Evolutionary conservation across 2,888 invertebrate genomes (phyloP).

Genomic region (Callimorpha dominula): DNA sequence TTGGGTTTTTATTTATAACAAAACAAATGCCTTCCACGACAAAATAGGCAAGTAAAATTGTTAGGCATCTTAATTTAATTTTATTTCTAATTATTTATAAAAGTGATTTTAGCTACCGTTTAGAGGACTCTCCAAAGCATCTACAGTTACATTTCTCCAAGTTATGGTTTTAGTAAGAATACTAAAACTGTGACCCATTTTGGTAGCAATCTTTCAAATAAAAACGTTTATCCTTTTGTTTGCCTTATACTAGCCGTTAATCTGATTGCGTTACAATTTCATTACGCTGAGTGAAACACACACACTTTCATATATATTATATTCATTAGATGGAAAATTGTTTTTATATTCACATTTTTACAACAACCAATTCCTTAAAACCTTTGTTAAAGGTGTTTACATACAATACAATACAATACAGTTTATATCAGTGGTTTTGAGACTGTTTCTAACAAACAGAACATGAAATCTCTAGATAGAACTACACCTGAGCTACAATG

Average conservation of each 20-base stretch:
- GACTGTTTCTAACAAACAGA: too few relatives aligned
- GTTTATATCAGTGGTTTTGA: too few relatives aligned
- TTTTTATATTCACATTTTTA: constrained; percentile 40
- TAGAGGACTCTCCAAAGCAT: too few relatives aligned
- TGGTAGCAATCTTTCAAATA: neutral
- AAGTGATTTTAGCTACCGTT: too few relatives aligned
- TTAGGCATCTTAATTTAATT: too few relatives aligned
- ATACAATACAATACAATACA: too few relatives aligned
- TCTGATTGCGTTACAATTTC: constrained; percentile 46
- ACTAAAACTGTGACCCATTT: neutral
- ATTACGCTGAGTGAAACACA: constrained; percentile 44
- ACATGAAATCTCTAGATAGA: neutral
- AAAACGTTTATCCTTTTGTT: constrained; percentile 23
- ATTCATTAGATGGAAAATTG: constrained; percentile 35
- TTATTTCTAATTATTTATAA: too few relatives aligned
- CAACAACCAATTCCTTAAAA: neutral
- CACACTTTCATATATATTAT: constrained; percentile 17
- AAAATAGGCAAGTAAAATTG: too few relatives aligned
- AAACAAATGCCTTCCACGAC: too few relatives aligned
- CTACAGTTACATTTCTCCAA: neutral
- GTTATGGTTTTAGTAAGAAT: neutral
- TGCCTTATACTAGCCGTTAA: constrained; percentile 32
- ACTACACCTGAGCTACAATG: neutral
- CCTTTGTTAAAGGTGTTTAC: too few relatives aligned
- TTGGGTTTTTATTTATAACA: too few relatives aligned